A percentile compares a stretch with the other conserved stretches of the same genome.
Evolutionary conservation across 2,888 invertebrate species (phyloP).

Genomic region (Iphiclides podalirius): DNA sequence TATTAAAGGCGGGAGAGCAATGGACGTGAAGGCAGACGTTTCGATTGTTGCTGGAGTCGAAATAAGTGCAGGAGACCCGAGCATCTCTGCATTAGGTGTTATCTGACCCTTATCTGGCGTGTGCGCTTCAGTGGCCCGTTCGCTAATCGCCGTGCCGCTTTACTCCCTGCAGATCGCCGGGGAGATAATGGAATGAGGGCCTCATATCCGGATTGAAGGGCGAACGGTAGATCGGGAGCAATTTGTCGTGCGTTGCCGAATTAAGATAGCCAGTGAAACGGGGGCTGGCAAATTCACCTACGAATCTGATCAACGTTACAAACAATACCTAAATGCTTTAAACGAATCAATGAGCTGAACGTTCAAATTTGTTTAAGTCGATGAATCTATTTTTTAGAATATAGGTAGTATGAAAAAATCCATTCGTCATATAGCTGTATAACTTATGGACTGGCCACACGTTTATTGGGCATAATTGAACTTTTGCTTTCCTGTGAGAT

Average conservation of each 20-base stretch:
- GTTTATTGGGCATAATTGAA: no score
- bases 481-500: no score
- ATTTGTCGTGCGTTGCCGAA: slow-evolving; percentile 63
- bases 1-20: slow-evolving; percentile 46
- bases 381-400: no score
- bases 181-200: slow-evolving; percentile 58
- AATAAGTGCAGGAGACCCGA: slow-evolving; percentile 27
- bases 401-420: no score
- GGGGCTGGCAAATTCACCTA: slow-evolving; percentile 29
- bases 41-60: slow-evolving; percentile 24
- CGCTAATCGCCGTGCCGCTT: slow-evolving; percentile 66
- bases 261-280: slow-evolving; percentile 45
- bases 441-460: no score
- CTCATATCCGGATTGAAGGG: slow-evolving; percentile 60
- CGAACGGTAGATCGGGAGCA: slow-evolving; percentile 55
- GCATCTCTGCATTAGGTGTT: slow-evolving; percentile 48
- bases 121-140: slow-evolving; percentile 57
- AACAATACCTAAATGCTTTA: no score
- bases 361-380: no score
- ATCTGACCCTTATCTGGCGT: slow-evolving; percentile 55
- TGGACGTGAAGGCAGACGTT: slow-evolving; percentile 41
- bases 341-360: no score
- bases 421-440: no score
- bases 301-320: no score
- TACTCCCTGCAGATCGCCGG: slow-evolving; percentile 58